Conservation (phyloP, 2,113 vertebrate species). For the Poecile atricapillus region DNA sequence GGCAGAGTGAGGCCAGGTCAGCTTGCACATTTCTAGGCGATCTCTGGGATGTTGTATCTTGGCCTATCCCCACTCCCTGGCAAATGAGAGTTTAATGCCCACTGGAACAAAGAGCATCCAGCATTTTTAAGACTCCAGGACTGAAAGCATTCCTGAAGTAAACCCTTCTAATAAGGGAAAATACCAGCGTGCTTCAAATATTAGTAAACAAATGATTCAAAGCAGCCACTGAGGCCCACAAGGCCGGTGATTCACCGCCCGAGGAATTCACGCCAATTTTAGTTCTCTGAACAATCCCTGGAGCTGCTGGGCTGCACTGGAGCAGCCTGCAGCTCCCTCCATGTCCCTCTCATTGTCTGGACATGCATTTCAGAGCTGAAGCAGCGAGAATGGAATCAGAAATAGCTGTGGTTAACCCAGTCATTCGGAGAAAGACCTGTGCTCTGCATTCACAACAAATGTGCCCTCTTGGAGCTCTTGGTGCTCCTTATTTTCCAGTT, state of each 20-base stretch:
- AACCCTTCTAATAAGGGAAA: conserved; percentile 30
- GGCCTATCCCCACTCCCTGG: background rate
- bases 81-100: background rate
- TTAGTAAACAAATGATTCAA: conserved; percentile 51
- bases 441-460: background rate
- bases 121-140: background rate
- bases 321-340: conserved; percentile 20
- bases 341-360: background rate
- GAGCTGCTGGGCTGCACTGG: background rate
- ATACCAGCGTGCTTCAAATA: background rate
- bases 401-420: conserved; percentile 40
- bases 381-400: background rate
- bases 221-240: conserved; percentile 29
- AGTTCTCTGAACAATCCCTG: background rate
- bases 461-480: background rate
- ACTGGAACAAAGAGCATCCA: background rate
- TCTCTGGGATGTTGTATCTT: background rate
- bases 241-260: conserved; percentile 10
- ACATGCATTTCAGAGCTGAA: background rate
- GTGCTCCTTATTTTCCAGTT: background rate
- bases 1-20: background rate
- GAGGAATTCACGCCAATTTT: background rate
- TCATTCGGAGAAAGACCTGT: background rate
- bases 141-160: background rate
- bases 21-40: background rate